phyloP scores from a whole-genome alignment of 1,140 invertebrate species.

The Scaptodrosophila lebanonensis region DNA sequence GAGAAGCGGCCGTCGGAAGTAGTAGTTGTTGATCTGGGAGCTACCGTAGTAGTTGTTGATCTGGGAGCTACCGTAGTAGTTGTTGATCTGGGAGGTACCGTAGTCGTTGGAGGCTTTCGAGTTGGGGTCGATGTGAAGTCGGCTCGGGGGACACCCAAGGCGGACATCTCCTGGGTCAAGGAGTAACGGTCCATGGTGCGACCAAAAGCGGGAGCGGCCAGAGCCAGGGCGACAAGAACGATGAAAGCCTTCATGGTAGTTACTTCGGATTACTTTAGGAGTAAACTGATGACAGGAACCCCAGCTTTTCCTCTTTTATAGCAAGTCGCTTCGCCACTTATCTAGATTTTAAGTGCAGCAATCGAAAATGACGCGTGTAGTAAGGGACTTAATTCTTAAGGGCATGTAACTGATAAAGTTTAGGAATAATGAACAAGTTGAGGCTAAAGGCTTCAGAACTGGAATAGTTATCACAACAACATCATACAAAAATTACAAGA shows the following conservation, averaged over 20 bases:
- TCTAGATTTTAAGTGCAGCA: background rate
- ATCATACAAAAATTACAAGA: no score
- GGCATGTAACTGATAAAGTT: no score
- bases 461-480: no score
- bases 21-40: constrained; percentile 71
- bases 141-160: constrained; percentile 53
- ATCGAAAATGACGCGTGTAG: constrained; percentile 1
- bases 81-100: constrained; percentile 71
- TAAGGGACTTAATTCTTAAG: constrained; percentile 10
- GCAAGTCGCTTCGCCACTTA: background rate
- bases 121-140: constrained; percentile 48
- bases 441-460: no score
- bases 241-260: constrained; percentile 59
- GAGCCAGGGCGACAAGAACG: constrained; percentile 47
- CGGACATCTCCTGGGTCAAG: constrained; percentile 64
- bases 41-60: constrained; percentile 65
- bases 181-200: constrained; percentile 67
- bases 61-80: constrained; percentile 67
- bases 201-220: constrained; percentile 47
- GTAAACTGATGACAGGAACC: constrained; percentile 28
- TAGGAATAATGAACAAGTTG: no score
- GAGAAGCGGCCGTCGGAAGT: constrained; percentile 50
- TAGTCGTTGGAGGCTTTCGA: constrained; percentile 63
- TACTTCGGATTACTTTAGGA: background rate
- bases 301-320: constrained; percentile 23